A percentile compares a stretch with the other conserved stretches of the same genome.
These are phyloP conservation scores for Periphyllus acericola DNA, from an alignment of 2,888 invertebrate genomes.

Conservation along the genomic window DNA sequence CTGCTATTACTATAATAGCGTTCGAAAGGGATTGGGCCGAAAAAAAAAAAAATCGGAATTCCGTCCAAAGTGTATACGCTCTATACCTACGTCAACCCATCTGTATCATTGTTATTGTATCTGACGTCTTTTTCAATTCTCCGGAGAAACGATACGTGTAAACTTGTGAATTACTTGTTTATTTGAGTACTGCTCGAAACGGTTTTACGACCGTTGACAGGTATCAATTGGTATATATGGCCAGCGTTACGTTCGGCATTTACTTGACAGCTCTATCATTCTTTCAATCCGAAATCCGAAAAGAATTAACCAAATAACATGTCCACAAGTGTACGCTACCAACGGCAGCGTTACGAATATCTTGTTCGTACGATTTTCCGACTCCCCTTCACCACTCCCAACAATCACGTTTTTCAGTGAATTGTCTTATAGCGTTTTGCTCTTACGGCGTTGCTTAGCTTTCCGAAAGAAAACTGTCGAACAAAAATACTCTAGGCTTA, in stretches of 20 bases:
- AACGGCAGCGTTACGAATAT: too few species aligned
- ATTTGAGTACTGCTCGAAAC: constrained; percentile 2
- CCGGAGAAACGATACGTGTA: constrained; percentile 15
- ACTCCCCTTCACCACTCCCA: too few species aligned
- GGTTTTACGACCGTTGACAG: constrained; percentile 36
- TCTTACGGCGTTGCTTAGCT: too few species aligned
- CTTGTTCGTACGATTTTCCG: too few species aligned
- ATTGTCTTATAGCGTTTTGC: too few species aligned
- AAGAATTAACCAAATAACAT: constrained; percentile 13
- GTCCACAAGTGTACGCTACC: too few species aligned
- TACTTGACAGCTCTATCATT: background rate
- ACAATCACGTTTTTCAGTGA: too few species aligned
- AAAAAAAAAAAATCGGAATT: background rate
- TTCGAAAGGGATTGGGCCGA: background rate
- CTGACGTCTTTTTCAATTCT: constrained; percentile 39
- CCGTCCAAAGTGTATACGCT: background rate
- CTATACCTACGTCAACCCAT: background rate
- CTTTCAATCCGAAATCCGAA: background rate
- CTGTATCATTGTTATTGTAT: constrained; percentile 11
- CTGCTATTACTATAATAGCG: background rate
- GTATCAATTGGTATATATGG: constrained; percentile 15
- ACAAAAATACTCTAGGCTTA: too few species aligned
- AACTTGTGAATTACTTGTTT: constrained; percentile 24
- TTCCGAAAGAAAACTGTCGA: too few species aligned
- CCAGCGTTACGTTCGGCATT: background rate